Evolutionary conservation across 1,140 invertebrate species (phyloP), one percentile per base, ranked within the genome.

Genomic region (Lethrus apterus): DNA sequence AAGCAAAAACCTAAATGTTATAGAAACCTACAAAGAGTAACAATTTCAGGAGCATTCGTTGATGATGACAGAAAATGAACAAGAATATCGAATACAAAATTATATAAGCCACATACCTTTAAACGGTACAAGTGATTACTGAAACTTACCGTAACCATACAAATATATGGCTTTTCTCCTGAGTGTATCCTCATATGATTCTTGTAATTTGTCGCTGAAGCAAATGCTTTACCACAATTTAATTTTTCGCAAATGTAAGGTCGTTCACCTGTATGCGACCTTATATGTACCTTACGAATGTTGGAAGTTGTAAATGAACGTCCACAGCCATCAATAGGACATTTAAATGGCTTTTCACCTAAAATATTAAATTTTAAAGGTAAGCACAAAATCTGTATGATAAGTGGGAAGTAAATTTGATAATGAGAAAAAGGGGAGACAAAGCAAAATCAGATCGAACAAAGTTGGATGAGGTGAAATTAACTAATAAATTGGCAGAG

Each of bases 291-390:
- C 67, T 83, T 84, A 19, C 80, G 68, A 26, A 83, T 83, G 57
- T 84, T 83, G n/a, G 80, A 82, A 4, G 81, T 84, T 0, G 81
- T 83, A 56, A 85, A 86, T 2, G 79, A 77, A 52, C 79, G 69
- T 15, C 74, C 74, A 64, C 82, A 86, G 15, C 76, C 78, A 35
- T 74, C 72, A 33, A 74, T 66, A 0, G 74, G 74, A 67, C 83
- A 85, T 46, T 74, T 67, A 56, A 84, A 84, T 8, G 82, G 82
- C 38, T 79, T 68, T 60, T 84, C 81, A 0, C 74, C 46, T 48
- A 14, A n/a, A 36, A 23, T 73, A 75, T 42, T 31, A 56, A 52
- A 21, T 13, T 34, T n/a, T n/a, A n/a, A n/a, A n/a, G n/a, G n/a
- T n/a, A n/a, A n/a, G n/a, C n/a, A n/a, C n/a, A n/a, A n/a, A n/a